These are phyloP conservation scores for Drosophila fulvimacula DNA, from an alignment of 2,888 invertebrate genomes.

Conservation along the genomic window DNA sequence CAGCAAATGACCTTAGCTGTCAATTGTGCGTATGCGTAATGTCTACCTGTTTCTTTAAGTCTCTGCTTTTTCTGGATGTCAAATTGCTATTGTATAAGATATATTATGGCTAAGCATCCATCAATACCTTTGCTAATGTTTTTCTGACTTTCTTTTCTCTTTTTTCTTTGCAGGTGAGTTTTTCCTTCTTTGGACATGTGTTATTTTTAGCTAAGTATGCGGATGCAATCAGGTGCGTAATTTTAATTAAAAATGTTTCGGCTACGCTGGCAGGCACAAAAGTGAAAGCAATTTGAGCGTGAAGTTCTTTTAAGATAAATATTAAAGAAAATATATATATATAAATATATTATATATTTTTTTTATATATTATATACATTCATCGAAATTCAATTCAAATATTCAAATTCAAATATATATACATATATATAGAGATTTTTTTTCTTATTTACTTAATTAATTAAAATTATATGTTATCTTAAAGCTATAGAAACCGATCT, in stretches of 20 bases:
- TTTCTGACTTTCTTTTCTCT: not conserved
- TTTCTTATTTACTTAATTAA: too few species aligned
- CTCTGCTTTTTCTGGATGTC: slow-evolving; percentile 1
- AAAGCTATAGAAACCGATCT: too few species aligned
- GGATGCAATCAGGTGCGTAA: slow-evolving; percentile 26
- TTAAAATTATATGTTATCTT: too few species aligned
- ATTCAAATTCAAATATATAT: too few species aligned
- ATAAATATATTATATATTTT: too few species aligned
- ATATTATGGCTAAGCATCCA: slow-evolving; percentile 10
- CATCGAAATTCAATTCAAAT: too few species aligned
- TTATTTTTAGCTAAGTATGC: slow-evolving; percentile 4
- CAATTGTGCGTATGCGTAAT: slow-evolving; percentile 49
- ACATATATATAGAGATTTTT: too few species aligned
- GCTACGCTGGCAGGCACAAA: not conserved
- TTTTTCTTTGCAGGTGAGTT: slow-evolving; percentile 52
- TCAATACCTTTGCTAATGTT: slow-evolving; percentile 19
- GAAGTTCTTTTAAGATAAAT: not conserved
- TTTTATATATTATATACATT: too few species aligned
- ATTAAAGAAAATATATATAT: too few species aligned
- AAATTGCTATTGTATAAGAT: slow-evolving; percentile 30
- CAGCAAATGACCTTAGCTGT: slow-evolving; percentile 65
- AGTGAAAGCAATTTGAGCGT: not conserved
- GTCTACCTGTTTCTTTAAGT: slow-evolving; percentile 4
- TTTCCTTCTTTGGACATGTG: too few species aligned
- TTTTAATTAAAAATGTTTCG: not conserved